Evolutionary conservation across 2,113 vertebrate genomes (phyloP), one percentile per base, ranked within the genome.

Genomic region (Sterna hirundo): DNA sequence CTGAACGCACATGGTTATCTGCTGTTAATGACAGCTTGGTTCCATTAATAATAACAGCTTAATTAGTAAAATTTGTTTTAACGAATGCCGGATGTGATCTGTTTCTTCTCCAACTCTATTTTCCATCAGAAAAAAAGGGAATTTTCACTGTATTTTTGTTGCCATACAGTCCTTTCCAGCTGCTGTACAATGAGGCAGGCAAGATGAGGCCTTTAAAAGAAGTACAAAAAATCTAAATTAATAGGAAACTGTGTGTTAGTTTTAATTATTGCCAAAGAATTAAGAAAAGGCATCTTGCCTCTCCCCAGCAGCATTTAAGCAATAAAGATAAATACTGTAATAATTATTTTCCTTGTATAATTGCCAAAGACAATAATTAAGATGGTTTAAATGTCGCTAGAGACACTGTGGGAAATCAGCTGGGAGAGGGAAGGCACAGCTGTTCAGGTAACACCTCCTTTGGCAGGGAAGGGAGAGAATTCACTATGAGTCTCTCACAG

Each of bases 351-450:
- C 40, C 49, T 84, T 84, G 61, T 66, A 54, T 21, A 62, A 29
- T 83, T 93, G 74, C 70, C 87, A 87, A 91, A 90, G 40, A 58
- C 74, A 93, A 80, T 95, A 87, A 95, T 96, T 89, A 89, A 87
- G 61, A 72, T 0, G 0, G 54, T 69, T 93, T 87, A 89, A 91
- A 70, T 6, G 1, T 83, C 78, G 36, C 40, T 66, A 58, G 81
- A 91, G 77, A 65, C 17, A 18, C 20, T 70, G 38, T 46, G 75
- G 60, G 57, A 83, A 94, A 69, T 76, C 83, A 85, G 46, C 78
- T 65, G 81, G 62, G 34, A 80, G 36, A 76, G 54, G 36, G 46
- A 79, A 88, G 78, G 27, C 88, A 77, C 77, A 95, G 78, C 77
- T 91, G 77, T 84, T 91, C 44, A 46, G 69, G 75, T 80, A 77